These are phyloP conservation scores for Netelia fuscicornis DNA, from an alignment of 2,888 invertebrate species.

Conservation along the genomic window DNA sequence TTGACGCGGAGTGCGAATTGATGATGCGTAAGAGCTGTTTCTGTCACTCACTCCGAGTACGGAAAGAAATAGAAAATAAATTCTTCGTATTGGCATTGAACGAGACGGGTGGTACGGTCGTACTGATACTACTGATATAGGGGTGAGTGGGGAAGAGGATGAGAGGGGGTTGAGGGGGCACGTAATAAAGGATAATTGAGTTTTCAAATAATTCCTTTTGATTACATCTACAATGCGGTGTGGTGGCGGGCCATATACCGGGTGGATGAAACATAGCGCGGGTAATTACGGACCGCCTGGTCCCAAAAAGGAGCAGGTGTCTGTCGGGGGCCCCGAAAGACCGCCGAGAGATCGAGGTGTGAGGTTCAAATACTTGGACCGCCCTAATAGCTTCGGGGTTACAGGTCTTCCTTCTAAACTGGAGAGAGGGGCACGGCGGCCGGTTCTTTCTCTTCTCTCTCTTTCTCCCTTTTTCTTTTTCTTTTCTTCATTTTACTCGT, in stretches of 20 bases:
- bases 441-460: constrained; percentile 51
- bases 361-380: constrained; percentile 83
- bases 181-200: constrained; percentile 84
- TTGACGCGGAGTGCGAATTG: too few species aligned
- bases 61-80: constrained; percentile 16
- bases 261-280: constrained; percentile 82
- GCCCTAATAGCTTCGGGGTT: constrained; percentile 83
- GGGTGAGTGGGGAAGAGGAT: background rate
- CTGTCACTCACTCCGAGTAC: background rate
- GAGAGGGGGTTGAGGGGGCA: background rate
- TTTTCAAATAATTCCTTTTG: constrained; percentile 84
- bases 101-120: too few species aligned
- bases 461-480: constrained; percentile 42
- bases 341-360: constrained; percentile 82
- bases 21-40: too few species aligned
- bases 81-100: constrained; percentile 3
- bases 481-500: constrained; percentile 40
- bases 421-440: constrained; percentile 68
- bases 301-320: constrained; percentile 83
- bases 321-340: constrained; percentile 75
- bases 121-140: too few species aligned
- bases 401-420: constrained; percentile 79
- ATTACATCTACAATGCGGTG: constrained; percentile 79
- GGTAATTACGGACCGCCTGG: constrained; percentile 83
- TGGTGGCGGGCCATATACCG: constrained; percentile 71